Conservation (phyloP, 1,140 invertebrate genomes). For the Apolygus lucorum region DNA sequence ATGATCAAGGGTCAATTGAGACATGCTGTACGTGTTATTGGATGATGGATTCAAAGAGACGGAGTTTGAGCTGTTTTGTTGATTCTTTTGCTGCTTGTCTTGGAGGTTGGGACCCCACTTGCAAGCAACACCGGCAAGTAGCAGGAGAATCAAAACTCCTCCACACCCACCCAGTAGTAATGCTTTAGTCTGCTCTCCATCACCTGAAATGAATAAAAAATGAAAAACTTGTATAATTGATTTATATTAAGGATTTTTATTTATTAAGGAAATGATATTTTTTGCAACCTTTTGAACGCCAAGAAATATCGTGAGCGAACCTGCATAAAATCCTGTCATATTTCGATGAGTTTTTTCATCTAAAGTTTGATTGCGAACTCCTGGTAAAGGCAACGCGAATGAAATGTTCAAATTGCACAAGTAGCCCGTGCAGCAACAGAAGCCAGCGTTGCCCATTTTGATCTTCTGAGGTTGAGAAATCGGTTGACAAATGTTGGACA, state of each 20-base stretch:
- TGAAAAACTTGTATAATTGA: conserved; percentile 19
- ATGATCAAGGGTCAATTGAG: conserved; percentile 18
- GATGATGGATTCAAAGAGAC: not conserved
- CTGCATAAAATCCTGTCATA: not conserved
- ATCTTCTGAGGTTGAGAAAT: conserved; percentile 33
- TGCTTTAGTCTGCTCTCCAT: not conserved
- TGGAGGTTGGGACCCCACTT: not conserved
- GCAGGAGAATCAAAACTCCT: conserved; percentile 22
- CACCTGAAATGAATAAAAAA: conserved; percentile 11
- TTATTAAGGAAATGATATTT: not conserved
- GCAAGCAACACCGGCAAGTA: not conserved
- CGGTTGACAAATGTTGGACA: not conserved
- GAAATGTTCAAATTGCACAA: conserved; percentile 26
- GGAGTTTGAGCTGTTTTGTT: not conserved
- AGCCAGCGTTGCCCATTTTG: conserved; percentile 36
- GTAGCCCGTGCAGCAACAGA: conserved; percentile 24
- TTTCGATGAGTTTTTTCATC: not conserved
- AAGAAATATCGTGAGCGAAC: not conserved
- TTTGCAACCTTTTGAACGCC: not conserved
- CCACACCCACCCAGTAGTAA: conserved; percentile 4
- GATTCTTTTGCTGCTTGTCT: conserved; percentile 12
- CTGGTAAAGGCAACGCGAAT: conserved; percentile 22
- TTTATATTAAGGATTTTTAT: not conserved
- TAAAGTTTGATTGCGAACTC: not conserved
- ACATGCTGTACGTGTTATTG: not conserved